These are phyloP conservation scores for Aulostomus chinensis DNA, from an alignment of 2,797 vertebrate genomes.

Conservation along the genomic window DNA sequence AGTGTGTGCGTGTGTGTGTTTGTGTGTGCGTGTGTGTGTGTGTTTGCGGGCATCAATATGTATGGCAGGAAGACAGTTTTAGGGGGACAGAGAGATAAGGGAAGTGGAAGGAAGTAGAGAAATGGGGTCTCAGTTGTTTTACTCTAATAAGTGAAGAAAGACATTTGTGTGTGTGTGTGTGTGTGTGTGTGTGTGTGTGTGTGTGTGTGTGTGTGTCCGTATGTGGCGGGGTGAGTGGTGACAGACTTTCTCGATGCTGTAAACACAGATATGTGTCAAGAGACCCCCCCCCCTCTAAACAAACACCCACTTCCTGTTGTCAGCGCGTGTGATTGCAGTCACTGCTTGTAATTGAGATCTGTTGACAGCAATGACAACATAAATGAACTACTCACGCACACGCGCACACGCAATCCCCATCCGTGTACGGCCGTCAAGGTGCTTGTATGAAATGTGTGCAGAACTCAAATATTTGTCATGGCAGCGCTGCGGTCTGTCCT, in stretches of 20 bases:
- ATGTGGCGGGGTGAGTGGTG: conserved; percentile 34
- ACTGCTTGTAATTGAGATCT: conserved; percentile 62
- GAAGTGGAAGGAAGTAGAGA: no score
- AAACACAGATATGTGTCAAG: conserved; percentile 79
- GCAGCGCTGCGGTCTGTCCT: no score
- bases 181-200: conserved; percentile 10
- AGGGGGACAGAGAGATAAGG: no score
- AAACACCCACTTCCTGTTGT: conserved; percentile 81
- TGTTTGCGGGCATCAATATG: no score
- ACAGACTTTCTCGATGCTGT: conserved; percentile 56
- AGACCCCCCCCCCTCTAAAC: conserved; percentile 70
- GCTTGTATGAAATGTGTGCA: no score
- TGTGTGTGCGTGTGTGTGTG: conserved; percentile 3
- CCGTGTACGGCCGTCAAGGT: no score
- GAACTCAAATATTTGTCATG: no score
- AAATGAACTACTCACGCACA: conserved; percentile 45
- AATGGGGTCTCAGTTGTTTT: no score
- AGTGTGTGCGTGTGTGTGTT: conserved; percentile 16
- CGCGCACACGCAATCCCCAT: background rate
- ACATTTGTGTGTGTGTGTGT: conserved; percentile 11
- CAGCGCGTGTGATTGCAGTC: conserved; percentile 45
- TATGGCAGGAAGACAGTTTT: no score
- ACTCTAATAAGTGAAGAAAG: no score
- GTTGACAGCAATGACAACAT: conserved; percentile 54
- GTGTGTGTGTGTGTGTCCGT: conserved; percentile 9